Conservation (phyloP, 37 sponge, comb jelly and placozoan species). For the Geodia barretti region DNA sequence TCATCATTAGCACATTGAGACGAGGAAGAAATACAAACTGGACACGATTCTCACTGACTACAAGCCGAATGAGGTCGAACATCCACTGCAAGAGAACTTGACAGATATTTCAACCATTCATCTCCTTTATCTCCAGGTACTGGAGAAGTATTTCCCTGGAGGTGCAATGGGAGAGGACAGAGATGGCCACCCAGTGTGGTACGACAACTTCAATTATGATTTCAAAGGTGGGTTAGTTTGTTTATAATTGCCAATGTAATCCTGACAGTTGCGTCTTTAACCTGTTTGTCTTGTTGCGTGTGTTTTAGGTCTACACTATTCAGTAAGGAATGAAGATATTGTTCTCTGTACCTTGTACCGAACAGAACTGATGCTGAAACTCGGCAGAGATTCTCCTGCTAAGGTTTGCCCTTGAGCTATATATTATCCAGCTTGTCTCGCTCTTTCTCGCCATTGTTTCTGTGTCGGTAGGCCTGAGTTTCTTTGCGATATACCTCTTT, state of each 20-base stretch:
- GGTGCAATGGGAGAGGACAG: conserved; percentile 67
- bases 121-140: conserved; percentile 22
- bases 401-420: conserved; percentile 8
- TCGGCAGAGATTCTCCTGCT: conserved; percentile 8
- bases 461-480: background rate
- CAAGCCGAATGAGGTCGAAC: conserved; percentile 58
- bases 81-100: too few relatives aligned
- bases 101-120: too few relatives aligned
- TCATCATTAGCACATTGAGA: conserved; percentile 40
- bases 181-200: conserved; percentile 67
- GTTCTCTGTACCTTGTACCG: background rate
- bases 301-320: conserved; percentile 17
- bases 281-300: background rate
- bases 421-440: background rate
- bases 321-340: conserved; percentile 22
- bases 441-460: background rate
- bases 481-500: too few relatives aligned
- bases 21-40: conserved; percentile 28
- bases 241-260: background rate
- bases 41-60: conserved; percentile 65
- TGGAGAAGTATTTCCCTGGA: conserved; percentile 47
- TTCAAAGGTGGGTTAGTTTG: conserved; percentile 37
- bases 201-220: conserved; percentile 49
- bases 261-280: background rate
- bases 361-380: background rate